These are phyloP conservation scores for Enoplosus armatus DNA, from an alignment of 2,797 vertebrate species.

Conservation along the genomic window DNA sequence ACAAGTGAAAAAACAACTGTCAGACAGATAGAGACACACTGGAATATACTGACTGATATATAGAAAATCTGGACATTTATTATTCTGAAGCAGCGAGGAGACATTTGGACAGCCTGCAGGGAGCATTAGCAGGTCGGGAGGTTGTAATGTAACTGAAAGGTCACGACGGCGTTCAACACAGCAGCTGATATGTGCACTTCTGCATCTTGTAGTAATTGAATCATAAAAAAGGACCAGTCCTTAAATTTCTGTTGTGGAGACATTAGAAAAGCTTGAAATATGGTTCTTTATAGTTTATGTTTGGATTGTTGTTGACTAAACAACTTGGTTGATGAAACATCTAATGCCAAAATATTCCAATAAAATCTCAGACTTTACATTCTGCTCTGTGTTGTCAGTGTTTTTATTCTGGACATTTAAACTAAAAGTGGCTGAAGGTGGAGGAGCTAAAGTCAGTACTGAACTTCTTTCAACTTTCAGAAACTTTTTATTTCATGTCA, in stretches of 20 bases:
- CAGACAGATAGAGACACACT: neutral
- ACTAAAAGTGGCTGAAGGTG: neutral
- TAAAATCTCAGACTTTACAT: slow-evolving; percentile 32
- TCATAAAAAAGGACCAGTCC: neutral
- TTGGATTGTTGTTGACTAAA: slow-evolving; percentile 11
- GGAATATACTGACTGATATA: neutral
- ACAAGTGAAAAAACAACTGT: neutral
- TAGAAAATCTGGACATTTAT: neutral
- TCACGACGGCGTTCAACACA: too few relatives aligned
- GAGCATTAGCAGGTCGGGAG: neutral
- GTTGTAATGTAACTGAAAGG: too few relatives aligned
- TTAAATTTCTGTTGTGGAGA: neutral
- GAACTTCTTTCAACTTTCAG: neutral
- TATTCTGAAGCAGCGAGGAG: neutral
- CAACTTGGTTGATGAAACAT: slow-evolving; percentile 3
- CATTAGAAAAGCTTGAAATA: neutral
- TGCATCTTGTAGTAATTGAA: neutral
- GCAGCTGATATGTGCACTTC: neutral
- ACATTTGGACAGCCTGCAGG: neutral
- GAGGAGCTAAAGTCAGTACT: neutral
- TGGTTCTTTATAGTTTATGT: neutral
- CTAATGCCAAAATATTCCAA: slow-evolving; percentile 25
- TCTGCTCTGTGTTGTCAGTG: neutral
- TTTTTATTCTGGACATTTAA: neutral
- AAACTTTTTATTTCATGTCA: too few relatives aligned